A percentile compares a stretch with the other conserved stretches of the same genome.
Conservation (phyloP, 2,797 vertebrate genomes). For the Cheirogaleus major region DNA sequence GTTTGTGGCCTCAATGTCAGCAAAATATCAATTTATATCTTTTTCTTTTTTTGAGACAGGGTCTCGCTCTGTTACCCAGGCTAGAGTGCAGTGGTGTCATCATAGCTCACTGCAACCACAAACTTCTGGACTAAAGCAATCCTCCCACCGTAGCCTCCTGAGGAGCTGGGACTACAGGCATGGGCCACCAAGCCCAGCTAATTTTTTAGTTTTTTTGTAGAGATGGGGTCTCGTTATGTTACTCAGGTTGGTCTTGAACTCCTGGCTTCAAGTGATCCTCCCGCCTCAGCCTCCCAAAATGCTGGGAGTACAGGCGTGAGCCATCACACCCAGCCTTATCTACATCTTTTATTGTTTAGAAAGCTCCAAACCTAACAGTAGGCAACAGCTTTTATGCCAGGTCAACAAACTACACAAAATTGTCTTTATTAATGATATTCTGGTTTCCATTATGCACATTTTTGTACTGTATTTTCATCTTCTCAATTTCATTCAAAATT, state of each 20-base stretch:
- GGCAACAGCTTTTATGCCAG: not conserved
- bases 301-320: too few relatives aligned
- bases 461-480: not conserved
- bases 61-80: not conserved
- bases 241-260: not conserved
- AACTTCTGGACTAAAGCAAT: not conserved
- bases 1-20: not conserved
- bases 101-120: not conserved
- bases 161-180: not conserved
- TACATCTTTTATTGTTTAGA: not conserved
- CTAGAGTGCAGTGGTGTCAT: not conserved
- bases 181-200: not conserved
- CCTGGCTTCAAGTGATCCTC: not conserved
- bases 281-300: too few relatives aligned
- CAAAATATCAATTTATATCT: not conserved
- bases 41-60: not conserved
- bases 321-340: not conserved
- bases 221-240: not conserved
- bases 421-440: not conserved
- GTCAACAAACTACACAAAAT: not conserved
- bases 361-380: not conserved
- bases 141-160: too few relatives aligned
- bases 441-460: not conserved
- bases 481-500: constrained; percentile 36
- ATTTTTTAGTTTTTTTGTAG: not conserved